Conservation (phyloP, 2,797 vertebrate genomes). For the Percopsis omiscomaycus region DNA sequence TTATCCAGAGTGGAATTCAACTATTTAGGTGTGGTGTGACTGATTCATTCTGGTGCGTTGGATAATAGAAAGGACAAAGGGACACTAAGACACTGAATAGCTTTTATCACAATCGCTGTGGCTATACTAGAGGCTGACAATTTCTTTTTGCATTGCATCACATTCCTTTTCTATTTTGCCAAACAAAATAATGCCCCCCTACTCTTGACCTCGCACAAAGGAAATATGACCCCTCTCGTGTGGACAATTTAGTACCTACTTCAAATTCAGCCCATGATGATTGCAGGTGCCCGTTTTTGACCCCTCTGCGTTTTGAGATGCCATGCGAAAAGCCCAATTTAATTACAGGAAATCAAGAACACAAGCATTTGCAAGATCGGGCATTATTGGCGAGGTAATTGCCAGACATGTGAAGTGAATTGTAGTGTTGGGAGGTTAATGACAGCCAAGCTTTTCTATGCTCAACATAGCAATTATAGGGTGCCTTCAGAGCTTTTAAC, state of each 20-base stretch:
- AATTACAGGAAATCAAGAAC: conserved; percentile 74
- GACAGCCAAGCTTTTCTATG: conserved; percentile 80
- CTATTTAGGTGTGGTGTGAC: neutral
- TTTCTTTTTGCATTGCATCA: conserved; percentile 30
- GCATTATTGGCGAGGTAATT: conserved; percentile 71
- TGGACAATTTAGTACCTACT: conserved; percentile 53
- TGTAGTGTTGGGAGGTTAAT: conserved; percentile 77
- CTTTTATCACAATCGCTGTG: conserved; percentile 9
- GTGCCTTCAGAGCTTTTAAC: conserved; percentile 79
- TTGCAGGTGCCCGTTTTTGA: conserved; percentile 60
- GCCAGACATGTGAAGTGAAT: conserved; percentile 73
- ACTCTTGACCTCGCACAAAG: conserved; percentile 56
- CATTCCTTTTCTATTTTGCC: conserved; percentile 43
- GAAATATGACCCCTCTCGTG: conserved; percentile 49
- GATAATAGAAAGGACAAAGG: conserved; percentile 6
- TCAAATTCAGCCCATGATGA: conserved; percentile 65
- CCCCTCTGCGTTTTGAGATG: conserved; percentile 64
- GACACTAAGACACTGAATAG: conserved; percentile 3
- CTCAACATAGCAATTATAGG: conserved; percentile 82
- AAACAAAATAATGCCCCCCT: conserved; percentile 50
- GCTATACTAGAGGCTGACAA: conserved; percentile 15
- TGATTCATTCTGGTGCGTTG: conserved; percentile 3
- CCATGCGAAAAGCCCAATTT: conserved; percentile 76
- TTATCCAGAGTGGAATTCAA: conserved; percentile 9
- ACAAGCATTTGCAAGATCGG: conserved; percentile 55